A percentile compares a stretch with the other conserved stretches of the same genome.
These are phyloP conservation scores for Turnix velox DNA, from an alignment of 2,113 vertebrate genomes.

Conservation along the genomic window DNA sequence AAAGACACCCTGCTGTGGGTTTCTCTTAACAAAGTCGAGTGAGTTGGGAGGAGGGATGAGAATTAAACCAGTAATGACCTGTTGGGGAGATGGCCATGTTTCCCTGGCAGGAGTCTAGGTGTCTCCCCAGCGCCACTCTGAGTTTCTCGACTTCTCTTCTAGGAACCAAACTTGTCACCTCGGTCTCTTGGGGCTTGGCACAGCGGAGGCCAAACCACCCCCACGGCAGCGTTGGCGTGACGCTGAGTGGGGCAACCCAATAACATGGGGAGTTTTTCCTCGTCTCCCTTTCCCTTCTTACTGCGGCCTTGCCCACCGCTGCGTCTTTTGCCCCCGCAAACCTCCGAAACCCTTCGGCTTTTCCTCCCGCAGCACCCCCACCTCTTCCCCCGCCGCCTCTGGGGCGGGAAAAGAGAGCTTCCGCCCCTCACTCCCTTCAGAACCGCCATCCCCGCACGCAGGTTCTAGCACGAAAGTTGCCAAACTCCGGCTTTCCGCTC, in stretches of 20 bases:
- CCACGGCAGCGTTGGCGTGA: accelerated
- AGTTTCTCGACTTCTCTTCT: not conserved
- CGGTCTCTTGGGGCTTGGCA: not conserved
- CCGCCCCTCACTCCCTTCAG: not conserved
- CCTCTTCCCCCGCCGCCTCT: not conserved
- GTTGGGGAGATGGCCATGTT: accelerated
- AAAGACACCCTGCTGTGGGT: not conserved
- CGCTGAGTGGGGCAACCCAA: too few species aligned
- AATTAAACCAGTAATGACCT: accelerated
- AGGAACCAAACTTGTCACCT: too few species aligned
- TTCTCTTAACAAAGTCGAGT: not conserved
- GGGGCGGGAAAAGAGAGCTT: accelerated
- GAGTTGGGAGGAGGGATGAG: not conserved
- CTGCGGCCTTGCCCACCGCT: not conserved
- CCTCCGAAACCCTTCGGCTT: too few species aligned
- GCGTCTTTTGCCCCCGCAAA: accelerated
- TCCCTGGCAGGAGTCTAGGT: accelerated
- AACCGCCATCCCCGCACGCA: too few species aligned
- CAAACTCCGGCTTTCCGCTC: not conserved
- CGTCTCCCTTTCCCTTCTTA: accelerated
- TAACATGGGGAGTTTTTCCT: too few species aligned
- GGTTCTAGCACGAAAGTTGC: not conserved
- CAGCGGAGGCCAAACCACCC: not conserved
- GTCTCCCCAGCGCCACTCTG: accelerated
- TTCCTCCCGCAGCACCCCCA: accelerated